phyloP scores from a whole-genome alignment of 2,113 vertebrate genomes.

The Plecturocebus donacophilus region DNA sequence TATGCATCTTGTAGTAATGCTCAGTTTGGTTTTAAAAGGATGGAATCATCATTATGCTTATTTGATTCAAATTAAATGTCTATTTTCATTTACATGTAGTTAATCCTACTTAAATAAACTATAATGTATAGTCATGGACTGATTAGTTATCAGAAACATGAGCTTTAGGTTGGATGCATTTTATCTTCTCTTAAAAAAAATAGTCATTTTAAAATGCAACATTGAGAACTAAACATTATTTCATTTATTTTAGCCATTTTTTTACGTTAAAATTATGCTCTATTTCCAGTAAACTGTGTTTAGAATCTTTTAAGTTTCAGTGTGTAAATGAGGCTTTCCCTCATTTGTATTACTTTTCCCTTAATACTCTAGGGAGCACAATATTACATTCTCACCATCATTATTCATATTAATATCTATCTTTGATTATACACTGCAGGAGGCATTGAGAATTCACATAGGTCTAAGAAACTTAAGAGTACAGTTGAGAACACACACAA shows the following conservation, averaged over 20 bases:
- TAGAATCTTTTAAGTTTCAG: not conserved
- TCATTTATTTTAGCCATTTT: not conserved
- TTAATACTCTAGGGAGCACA: not conserved
- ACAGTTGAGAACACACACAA: not conserved
- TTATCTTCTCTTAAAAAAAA: constrained; percentile 39
- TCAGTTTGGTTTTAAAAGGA: constrained; percentile 23
- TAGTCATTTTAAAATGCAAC: constrained; percentile 42
- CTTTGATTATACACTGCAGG: not conserved
- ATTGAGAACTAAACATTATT: not conserved
- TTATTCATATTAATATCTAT: not conserved
- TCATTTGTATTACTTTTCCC: not conserved
- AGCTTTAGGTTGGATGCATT: not conserved
- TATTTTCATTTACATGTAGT: not conserved
- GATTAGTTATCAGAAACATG: not conserved
- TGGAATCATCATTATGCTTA: not conserved
- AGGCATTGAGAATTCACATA: not conserved
- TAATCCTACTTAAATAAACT: not conserved
- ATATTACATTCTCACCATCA: not conserved
- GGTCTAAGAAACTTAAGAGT: not conserved
- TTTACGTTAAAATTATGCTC: constrained; percentile 10
- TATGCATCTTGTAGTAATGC: not conserved
- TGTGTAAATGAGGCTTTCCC: not conserved
- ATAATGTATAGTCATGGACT: not conserved
- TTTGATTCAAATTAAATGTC: constrained; percentile 5
- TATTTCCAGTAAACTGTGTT: not conserved